Percentiles rank a stretch among this genome's conserved stretches.
Conservation (phyloP, 2,113 vertebrate genomes). For the Beaufortia kweichowensis region DNA sequence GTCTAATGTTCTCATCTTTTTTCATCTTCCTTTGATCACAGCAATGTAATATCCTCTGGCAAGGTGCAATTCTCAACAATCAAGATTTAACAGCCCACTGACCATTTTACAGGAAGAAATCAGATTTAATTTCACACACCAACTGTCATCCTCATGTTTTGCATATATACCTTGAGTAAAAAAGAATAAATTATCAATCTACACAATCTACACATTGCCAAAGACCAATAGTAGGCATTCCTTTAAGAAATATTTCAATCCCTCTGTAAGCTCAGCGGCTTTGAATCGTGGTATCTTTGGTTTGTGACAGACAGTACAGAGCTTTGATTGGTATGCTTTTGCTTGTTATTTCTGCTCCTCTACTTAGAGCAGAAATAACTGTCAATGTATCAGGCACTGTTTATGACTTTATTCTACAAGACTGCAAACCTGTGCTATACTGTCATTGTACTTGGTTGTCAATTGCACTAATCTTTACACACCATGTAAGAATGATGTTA, state of each 20-base stretch:
- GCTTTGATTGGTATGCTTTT: no score
- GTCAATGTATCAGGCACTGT: not conserved
- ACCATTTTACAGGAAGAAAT: constrained; percentile 28
- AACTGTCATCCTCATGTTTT: constrained; percentile 26
- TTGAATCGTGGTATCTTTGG: not conserved
- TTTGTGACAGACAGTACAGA: no score
- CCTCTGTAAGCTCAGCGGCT: not conserved
- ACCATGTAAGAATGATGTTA: not conserved
- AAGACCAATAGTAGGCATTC: not conserved
- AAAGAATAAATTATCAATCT: not conserved
- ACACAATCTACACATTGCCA: not conserved
- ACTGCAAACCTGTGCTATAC: not conserved
- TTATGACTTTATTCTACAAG: not conserved
- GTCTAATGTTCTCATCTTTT: not conserved
- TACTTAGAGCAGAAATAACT: not conserved
- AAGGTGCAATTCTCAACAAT: constrained; percentile 13
- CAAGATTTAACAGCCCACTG: constrained; percentile 12
- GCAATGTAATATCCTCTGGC: constrained; percentile 22
- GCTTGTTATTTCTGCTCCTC: not conserved
- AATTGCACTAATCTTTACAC: not conserved
- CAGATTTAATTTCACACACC: constrained; percentile 58
- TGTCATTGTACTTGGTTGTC: not conserved
- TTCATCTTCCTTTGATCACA: constrained; percentile 19
- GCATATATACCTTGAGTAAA: constrained; percentile 8
- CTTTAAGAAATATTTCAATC: not conserved